phyloP scores from a whole-genome alignment of 2,888 invertebrate species.

The Phaonia tiefii region DNA sequence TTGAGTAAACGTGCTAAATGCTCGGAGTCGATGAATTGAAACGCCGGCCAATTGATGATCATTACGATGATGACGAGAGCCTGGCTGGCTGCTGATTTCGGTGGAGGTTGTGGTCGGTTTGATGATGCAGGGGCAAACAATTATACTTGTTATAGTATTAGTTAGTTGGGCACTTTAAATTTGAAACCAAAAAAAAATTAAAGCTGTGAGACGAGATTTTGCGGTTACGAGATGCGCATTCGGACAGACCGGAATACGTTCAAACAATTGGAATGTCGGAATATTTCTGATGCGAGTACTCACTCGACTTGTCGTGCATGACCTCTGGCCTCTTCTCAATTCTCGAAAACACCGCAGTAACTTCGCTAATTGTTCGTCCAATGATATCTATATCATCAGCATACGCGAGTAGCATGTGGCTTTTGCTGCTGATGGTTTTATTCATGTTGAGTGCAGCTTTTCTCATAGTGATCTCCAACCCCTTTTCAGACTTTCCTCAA shows the following conservation, averaged over 20 bases:
- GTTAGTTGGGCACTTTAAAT: too few species aligned
- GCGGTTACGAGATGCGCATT: neutral
- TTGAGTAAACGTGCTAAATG: slow-evolving; percentile 22
- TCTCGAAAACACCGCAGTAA: too few species aligned
- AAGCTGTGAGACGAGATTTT: neutral
- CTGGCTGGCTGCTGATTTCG: neutral
- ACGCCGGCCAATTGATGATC: slow-evolving; percentile 4
- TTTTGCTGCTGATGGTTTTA: too few species aligned
- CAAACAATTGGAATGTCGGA: neutral
- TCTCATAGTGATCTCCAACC: too few species aligned
- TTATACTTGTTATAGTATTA: neutral
- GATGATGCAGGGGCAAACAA: neutral
- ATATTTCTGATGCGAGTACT: neutral
- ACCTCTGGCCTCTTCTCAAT: too few species aligned
- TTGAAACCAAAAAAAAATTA: neutral
- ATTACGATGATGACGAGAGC: neutral
- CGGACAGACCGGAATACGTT: too few species aligned
- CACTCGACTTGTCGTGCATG: neutral
- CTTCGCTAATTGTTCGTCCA: too few species aligned
- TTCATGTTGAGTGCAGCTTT: too few species aligned
- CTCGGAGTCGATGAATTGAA: slow-evolving; percentile 12
- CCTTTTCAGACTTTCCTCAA: too few species aligned
- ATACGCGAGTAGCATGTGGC: too few species aligned
- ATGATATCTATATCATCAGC: too few species aligned
- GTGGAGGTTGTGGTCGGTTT: slow-evolving; percentile 14